Percentiles rank a stretch among this genome's conserved stretches.
Conservation (phyloP, 2,113 vertebrate species). For the Tichodroma muraria region DNA sequence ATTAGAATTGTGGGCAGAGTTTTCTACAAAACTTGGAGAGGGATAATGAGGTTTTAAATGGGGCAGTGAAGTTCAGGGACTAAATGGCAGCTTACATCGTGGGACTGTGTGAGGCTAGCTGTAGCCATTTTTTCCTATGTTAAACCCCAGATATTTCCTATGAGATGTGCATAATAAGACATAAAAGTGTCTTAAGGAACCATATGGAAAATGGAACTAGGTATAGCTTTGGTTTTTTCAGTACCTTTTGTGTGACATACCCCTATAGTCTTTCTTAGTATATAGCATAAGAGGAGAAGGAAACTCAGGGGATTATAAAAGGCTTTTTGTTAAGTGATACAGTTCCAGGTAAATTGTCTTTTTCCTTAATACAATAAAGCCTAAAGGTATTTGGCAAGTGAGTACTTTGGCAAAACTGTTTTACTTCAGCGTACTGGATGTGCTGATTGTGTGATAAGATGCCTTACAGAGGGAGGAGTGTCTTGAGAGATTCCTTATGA, state of each 20-base stretch:
- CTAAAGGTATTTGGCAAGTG: background rate
- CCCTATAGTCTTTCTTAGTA: background rate
- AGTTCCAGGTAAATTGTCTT: background rate
- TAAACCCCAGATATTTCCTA: background rate
- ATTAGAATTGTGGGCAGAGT: background rate
- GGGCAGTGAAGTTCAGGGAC: background rate
- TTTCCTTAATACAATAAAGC: background rate
- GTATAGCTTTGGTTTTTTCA: background rate
- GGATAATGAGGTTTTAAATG: background rate
- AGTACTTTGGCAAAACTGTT: background rate
- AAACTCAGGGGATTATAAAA: background rate
- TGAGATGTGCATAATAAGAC: background rate
- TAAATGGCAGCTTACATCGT: background rate
- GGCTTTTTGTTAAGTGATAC: background rate
- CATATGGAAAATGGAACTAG: background rate
- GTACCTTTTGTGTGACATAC: background rate
- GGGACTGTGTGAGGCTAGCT: background rate
- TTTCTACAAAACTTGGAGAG: background rate
- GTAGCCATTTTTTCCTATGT: background rate
- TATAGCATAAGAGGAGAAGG: background rate
- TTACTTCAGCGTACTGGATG: background rate
- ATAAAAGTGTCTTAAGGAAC: background rate
- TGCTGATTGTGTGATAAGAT: background rate
- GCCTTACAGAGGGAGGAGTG: background rate
- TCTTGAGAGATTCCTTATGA: background rate